A percentile compares a stretch with the other conserved stretches of the same genome.
phyloP scores from a whole-genome alignment of 2,113 vertebrate genomes.

The Rhadina sibilatrix region DNA sequence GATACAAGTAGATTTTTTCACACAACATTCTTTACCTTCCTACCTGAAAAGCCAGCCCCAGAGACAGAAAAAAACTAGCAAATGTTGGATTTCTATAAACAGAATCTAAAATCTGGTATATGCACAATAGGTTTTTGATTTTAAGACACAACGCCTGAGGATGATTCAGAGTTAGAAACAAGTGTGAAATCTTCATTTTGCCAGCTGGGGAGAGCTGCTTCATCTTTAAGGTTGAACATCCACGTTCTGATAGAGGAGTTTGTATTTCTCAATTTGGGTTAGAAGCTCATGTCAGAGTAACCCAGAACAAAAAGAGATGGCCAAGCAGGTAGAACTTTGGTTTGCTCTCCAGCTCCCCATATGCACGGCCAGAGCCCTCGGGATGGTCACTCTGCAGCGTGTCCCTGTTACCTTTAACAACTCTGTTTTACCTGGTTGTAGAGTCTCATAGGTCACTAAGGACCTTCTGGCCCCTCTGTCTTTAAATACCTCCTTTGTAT shows the following conservation, averaged over 20 bases:
- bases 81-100: neutral
- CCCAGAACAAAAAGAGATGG: neutral
- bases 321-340: neutral
- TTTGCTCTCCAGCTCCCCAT: neutral
- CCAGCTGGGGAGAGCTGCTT: neutral
- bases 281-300: neutral
- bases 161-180: neutral
- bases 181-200: neutral
- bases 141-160: neutral
- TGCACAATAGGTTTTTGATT: neutral
- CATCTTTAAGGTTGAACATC: neutral
- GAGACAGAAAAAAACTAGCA: neutral
- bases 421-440: neutral
- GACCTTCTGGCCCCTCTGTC: neutral
- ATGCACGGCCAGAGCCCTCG: rapidly evolving
- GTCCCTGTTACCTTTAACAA: neutral
- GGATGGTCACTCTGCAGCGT: rapidly evolving
- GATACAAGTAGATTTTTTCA: neutral
- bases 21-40: neutral
- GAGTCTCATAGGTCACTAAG: neutral
- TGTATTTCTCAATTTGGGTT: neutral
- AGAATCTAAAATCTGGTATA: neutral
- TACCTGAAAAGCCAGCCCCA: neutral
- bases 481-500: neutral
- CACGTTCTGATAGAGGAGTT: neutral